Percentiles rank a stretch among this genome's conserved stretches.
These are phyloP conservation scores for Acridotheres tristis DNA, from an alignment of 2,797 vertebrate species.

Conservation along the genomic window DNA sequence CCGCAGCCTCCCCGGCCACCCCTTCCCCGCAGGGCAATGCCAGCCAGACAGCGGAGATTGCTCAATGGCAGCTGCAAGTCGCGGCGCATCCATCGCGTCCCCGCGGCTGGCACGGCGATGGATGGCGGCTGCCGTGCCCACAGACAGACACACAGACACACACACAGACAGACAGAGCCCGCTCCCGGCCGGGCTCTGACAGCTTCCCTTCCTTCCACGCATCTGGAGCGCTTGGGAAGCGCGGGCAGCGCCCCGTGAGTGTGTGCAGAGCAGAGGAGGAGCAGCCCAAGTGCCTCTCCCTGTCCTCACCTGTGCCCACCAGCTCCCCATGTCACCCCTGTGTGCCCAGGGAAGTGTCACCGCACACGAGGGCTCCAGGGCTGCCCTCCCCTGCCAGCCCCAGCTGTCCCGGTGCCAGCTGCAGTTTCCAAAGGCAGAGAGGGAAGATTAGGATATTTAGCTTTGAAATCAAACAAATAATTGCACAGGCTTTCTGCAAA, in stretches of 20 bases:
- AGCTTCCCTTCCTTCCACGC: neutral
- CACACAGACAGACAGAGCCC: no score
- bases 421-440: neutral
- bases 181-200: accelerated
- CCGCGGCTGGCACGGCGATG: neutral
- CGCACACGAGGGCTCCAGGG: neutral
- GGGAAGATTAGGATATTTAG: constrained; percentile 33
- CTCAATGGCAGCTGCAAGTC: neutral
- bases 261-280: neutral
- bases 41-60: constrained; percentile 2
- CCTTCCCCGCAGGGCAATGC: constrained; percentile 36
- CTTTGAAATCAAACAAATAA: constrained; percentile 61
- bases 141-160: no score
- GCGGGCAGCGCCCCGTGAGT: accelerated
- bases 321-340: neutral
- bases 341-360: neutral
- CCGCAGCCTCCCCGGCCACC: neutral
- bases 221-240: neutral
- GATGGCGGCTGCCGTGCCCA: neutral
- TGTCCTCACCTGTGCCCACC: neutral
- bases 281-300: neutral
- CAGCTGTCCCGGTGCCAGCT: neutral
- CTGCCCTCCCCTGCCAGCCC: neutral
- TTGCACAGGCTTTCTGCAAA: constrained; percentile 44
- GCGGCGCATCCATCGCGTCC: neutral